These are phyloP conservation scores for Brachystomella parvula DNA, from an alignment of 1,140 invertebrate genomes.

Conservation along the genomic window DNA sequence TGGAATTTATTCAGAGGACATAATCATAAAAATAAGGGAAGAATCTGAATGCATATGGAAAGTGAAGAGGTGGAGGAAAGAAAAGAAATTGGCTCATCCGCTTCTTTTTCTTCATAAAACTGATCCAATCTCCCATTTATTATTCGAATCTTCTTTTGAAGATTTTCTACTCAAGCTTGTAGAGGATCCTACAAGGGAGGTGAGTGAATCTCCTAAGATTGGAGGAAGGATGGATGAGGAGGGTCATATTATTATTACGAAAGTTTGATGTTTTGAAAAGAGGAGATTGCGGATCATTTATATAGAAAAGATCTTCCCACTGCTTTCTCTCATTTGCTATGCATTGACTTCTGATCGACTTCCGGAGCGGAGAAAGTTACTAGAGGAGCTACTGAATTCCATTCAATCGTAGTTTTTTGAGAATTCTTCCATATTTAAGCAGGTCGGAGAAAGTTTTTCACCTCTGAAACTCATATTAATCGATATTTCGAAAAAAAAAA, in stretches of 20 bases:
- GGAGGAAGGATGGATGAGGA: background rate
- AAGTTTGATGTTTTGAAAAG: conserved; percentile 3
- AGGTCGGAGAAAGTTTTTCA: no score
- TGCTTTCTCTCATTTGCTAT: background rate
- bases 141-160: no score
- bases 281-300: conserved; percentile 5
- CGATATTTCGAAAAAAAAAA: no score
- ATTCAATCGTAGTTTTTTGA: no score
- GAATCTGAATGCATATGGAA: background rate
- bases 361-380: background rate
- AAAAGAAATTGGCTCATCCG: background rate
- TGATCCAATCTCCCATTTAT: conserved; percentile 5
- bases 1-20: background rate
- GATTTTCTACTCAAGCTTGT: background rate
- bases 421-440: no score
- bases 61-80: background rate
- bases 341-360: conserved; percentile 3
- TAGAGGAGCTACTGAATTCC: no score
- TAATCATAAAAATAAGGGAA: conserved; percentile 4
- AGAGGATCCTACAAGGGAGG: background rate
- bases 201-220: background rate
- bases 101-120: background rate
- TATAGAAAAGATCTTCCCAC: background rate
- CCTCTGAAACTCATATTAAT: no score
- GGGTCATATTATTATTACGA: background rate